Evolutionary conservation across 2,888 invertebrate species (phyloP), one percentile per base, ranked within the genome.

Genomic region (Macrosoma leucophasiata): DNA sequence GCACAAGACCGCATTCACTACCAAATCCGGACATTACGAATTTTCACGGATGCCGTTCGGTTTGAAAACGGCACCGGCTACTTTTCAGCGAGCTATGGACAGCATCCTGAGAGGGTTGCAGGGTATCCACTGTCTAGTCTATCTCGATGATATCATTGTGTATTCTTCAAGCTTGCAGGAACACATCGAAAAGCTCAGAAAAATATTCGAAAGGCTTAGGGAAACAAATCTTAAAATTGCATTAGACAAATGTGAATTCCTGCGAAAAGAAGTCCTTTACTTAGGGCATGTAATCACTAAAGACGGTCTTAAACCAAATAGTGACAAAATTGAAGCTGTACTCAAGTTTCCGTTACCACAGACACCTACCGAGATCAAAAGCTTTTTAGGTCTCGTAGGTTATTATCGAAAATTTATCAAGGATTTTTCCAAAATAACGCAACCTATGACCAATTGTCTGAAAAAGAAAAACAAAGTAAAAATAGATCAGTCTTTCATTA

Each of bases 1-100:
- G 21, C 9, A 15, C 0, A 54, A 55, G 39, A 57, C 50, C 4
- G 54, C 50, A 0, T 56, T 56, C 15, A 42, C 24, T 3, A 54
- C 51, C 2, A 44, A 35, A 4, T 33, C 10, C 1, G 52, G 50
- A 1, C 54, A 56, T 10, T 57, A 34, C 13, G 52, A 56, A 37
- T 58, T 56, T 10, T 14, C 18, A 0, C 22, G 53, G 5, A 54
- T 54, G 50, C 55, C 52, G 0, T 55, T 60, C 26, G 55, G 54
- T 0, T 19, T 56, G n/a, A 48, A 44, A 21, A 48, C 39, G 1
- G 68, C 71, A 1, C 72, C 74, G 0, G 57, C 60, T 1, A 67
- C 68, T 0, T 70, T 74, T 32, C 69, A 70, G 45, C 29, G 66
- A 3, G 36, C 62, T 0, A 71, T 71, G 67, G 58, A 69, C 21